phyloP scores from a whole-genome alignment of 2,113 vertebrate species.

The Hyperoodon ampullatus region DNA sequence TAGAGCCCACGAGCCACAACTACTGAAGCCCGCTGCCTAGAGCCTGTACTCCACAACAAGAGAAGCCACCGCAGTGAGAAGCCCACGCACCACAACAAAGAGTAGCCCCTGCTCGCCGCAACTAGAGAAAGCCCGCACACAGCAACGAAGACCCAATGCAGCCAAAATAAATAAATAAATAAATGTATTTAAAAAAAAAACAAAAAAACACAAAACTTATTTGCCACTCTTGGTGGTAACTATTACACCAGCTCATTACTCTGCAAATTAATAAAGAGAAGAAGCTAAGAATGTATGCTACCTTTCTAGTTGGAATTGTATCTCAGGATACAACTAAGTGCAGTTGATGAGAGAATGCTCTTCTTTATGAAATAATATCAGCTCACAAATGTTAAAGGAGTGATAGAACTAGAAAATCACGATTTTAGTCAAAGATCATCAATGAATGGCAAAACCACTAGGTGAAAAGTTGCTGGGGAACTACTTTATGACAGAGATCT shows the following conservation, averaged over 20 bases:
- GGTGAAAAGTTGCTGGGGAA: background rate
- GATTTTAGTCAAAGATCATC: background rate
- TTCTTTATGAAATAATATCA: background rate
- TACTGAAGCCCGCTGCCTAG: too few species aligned
- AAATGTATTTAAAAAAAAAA: too few species aligned
- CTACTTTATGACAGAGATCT: background rate
- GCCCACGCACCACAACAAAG: too few species aligned
- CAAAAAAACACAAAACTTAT: background rate
- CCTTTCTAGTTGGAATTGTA: background rate
- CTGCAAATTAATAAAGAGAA: background rate
- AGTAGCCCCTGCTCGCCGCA: too few species aligned
- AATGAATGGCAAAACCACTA: background rate
- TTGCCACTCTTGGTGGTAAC: background rate
- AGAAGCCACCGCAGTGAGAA: too few species aligned
- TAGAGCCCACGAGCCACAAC: too few species aligned
- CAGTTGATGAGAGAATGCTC: background rate
- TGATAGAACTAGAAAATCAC: background rate
- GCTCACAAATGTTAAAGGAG: background rate
- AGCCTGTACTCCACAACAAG: too few species aligned
- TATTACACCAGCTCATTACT: background rate
- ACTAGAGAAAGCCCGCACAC: too few species aligned
- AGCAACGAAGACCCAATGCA: too few species aligned
- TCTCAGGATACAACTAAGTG: background rate
- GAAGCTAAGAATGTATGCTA: background rate
- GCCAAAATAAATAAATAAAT: too few species aligned